phyloP scores from a whole-genome alignment of 2,113 vertebrate genomes.

The mouse (Mus musculus) region GRCm39 chr17:10526001-10526500 shows the following conservation, averaged over 20 bases:
- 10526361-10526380: neutral
- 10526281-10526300: neutral
- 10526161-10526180: no score
- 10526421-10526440: no score
- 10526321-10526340: neutral
- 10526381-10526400: no score
- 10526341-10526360: neutral
- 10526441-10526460: no score
- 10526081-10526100: slow-evolving; percentile 14
- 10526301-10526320: neutral
- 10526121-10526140: neutral
- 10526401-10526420: no score
- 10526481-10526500: no score
- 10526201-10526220: neutral
- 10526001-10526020: neutral
- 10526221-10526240: neutral
- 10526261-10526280: neutral
- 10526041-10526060: neutral
- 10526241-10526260: neutral
- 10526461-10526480: no score
- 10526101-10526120: neutral
- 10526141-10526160: neutral
- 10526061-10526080: neutral
- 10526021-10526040: neutral
- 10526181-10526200: neutral